A percentile compares a stretch with the other conserved stretches of the same genome.
These are phyloP conservation scores for Drosophila tsacasi DNA, from an alignment of 1,140 invertebrate genomes.

Conservation along the genomic window DNA sequence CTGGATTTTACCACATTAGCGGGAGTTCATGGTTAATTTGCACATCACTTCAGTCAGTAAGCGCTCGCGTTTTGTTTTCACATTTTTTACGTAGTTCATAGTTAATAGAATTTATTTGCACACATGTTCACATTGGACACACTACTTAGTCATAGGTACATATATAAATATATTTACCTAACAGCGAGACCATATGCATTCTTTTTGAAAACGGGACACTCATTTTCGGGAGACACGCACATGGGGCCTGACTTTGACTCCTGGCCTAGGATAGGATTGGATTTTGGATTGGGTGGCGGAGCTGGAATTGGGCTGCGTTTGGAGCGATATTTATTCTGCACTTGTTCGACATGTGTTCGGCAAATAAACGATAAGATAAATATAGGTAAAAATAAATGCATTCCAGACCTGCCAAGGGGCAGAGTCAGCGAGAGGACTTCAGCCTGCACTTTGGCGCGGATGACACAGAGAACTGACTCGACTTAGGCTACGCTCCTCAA, in stretches of 20 bases:
- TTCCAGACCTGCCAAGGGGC: conserved; percentile 59
- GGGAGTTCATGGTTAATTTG: conserved; percentile 20
- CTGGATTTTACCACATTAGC: conserved; percentile 16
- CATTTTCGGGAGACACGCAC: conserved; percentile 53
- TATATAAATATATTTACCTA: conserved; percentile 67
- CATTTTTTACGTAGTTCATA: conserved; percentile 32
- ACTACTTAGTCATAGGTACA: conserved; percentile 41
- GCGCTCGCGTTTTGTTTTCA: conserved; percentile 45
- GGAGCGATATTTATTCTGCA: conserved; percentile 69
- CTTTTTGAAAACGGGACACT: conserved; percentile 53
- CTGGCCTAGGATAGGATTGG: conserved; percentile 47
- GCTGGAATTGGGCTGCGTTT: conserved; percentile 42
- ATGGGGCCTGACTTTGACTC: conserved; percentile 43
- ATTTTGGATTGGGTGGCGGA: conserved; percentile 30
- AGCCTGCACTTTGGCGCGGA: conserved; percentile 42
- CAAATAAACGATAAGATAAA: conserved; percentile 79
- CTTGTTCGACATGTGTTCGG: conserved; percentile 65
- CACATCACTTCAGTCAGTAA: conserved; percentile 48
- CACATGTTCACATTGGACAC: conserved; percentile 75
- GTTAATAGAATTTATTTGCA: conserved; percentile 78
- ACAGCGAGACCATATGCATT: conserved; percentile 68
- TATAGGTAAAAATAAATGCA: conserved; percentile 59
- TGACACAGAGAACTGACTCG: conserved; percentile 76
- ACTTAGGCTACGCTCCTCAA: conserved; percentile 38
- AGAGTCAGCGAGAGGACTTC: conserved; percentile 19